Evolutionary conservation across 2,113 vertebrate genomes (phyloP), one percentile per base, ranked within the genome.

Genomic region (Anarhynchus alexandrinus): DNA sequence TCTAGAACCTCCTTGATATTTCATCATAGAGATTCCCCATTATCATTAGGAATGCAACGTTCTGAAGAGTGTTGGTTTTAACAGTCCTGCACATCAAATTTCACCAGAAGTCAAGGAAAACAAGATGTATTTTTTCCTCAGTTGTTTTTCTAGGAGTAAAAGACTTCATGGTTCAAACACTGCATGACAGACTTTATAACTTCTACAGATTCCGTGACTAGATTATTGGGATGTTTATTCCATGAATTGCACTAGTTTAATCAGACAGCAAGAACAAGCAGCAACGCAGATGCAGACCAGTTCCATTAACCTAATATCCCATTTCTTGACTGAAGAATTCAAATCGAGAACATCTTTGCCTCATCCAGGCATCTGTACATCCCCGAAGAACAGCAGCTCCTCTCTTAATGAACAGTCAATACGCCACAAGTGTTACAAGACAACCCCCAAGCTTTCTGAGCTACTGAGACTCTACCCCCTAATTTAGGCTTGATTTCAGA

Each of bases 391-490:
- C 15, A 80, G 52, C 42, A 86, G 20, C 20, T 64, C 15, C 15
- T 45, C n/a, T 65, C 62, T 54, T 61, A 82, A 49, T 36, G 20
- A 82, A 34, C 30, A 71, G 52, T 38, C 66, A 49, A 45, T 66
- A 67, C 0, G 0, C 47, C n/a, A 54, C 30, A 61, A 55, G 22
- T 7, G 20, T 57, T 52, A 38, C 0, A 0, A 73, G 40, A 42
- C 26, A 92, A 74, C 9, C 10, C 26, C 22, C 36, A 61, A 69
- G 32, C 49, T 42, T 64, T 59, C 85, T 51, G 25, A 90, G 54
- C 32, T 54, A 66, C 52, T 11, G 21, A 80, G 29, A 49, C 49
- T 57, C 65, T 51, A 65, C 43, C 59, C 26, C 20, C 22, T 38
- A 55, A 69, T 64, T 84, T 5, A 86, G 32, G 22, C 16, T 62